A percentile compares a stretch with the other conserved stretches of the same genome.
Evolutionary conservation across 2,113 vertebrate species (phyloP).

Genomic region (Platysteira castanea): DNA sequence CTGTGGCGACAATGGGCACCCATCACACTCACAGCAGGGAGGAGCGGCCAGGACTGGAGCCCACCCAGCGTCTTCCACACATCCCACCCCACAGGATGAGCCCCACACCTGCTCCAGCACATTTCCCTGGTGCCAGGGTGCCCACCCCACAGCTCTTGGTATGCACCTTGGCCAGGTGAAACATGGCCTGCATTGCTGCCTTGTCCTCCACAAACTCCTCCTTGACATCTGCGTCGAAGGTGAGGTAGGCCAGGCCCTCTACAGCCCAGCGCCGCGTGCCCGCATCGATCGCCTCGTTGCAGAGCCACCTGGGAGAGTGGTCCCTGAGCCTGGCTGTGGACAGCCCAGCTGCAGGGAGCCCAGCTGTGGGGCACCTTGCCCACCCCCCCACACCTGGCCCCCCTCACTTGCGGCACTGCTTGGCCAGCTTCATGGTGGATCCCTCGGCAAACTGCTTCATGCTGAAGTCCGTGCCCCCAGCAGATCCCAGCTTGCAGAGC

Average conservation of each 20-base stretch:
- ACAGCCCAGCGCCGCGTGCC: constrained; percentile 91
- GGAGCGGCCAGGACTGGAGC: not conserved
- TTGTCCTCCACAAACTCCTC: constrained; percentile 92
- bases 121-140: not conserved
- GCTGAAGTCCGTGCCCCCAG: constrained; percentile 95
- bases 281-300: constrained; percentile 82
- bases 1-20: constrained; percentile 39
- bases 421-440: constrained; percentile 92
- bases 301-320: constrained; percentile 82
- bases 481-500: constrained; percentile 94
- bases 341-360: not conserved
- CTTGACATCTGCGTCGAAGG: constrained; percentile 95
- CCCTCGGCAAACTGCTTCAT: constrained; percentile 99
- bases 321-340: not conserved
- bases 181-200: constrained; percentile 88
- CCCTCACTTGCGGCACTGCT: constrained; percentile 95
- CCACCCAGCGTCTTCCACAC: not conserved
- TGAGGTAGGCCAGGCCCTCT: constrained; percentile 97
- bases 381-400: fast-evolving
- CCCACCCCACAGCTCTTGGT: fast-evolving
- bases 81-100: fast-evolving
- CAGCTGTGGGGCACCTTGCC: fast-evolving
- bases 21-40: fast-evolving
- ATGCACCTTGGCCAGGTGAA: constrained; percentile 86
- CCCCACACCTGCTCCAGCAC: not conserved